phyloP scores from a whole-genome alignment of 2,797 vertebrate species.

The Tamandua tetradactyla region DNA sequence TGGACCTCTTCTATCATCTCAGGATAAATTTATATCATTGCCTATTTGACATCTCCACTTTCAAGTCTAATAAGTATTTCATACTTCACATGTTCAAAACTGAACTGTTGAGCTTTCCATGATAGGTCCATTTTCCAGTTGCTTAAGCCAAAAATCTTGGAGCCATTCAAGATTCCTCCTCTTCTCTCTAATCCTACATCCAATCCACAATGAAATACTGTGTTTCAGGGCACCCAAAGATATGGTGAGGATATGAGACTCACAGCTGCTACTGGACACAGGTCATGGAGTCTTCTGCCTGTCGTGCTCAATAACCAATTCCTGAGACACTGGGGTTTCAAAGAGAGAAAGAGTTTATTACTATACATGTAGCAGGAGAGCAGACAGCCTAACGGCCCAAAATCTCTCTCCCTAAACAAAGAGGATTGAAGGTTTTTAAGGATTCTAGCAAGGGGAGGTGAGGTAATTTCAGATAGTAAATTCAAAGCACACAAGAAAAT shows the following conservation, averaged over 20 bases:
- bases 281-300: too few relatives aligned
- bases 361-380: too few relatives aligned
- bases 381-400: too few relatives aligned
- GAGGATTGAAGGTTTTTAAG: too few relatives aligned
- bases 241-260: neutral
- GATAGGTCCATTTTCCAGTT: neutral
- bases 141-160: neutral
- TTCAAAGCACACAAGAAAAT: too few relatives aligned
- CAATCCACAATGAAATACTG: neutral
- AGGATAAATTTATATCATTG: neutral
- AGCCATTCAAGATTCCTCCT: neutral
- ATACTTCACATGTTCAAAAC: neutral
- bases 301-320: too few relatives aligned
- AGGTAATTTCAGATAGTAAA: too few relatives aligned
- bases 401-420: too few relatives aligned
- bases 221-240: neutral
- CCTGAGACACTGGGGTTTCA: too few relatives aligned
- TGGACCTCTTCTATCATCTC: neutral
- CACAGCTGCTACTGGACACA: too few relatives aligned
- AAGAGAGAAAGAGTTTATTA: too few relatives aligned
- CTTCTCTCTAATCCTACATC: neutral
- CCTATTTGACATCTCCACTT: neutral
- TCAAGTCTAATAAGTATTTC: neutral
- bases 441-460: too few relatives aligned
- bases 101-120: neutral